These are phyloP conservation scores for Rhadina sibilatrix DNA, from an alignment of 2,113 vertebrate genomes.

Conservation along the genomic window DNA sequence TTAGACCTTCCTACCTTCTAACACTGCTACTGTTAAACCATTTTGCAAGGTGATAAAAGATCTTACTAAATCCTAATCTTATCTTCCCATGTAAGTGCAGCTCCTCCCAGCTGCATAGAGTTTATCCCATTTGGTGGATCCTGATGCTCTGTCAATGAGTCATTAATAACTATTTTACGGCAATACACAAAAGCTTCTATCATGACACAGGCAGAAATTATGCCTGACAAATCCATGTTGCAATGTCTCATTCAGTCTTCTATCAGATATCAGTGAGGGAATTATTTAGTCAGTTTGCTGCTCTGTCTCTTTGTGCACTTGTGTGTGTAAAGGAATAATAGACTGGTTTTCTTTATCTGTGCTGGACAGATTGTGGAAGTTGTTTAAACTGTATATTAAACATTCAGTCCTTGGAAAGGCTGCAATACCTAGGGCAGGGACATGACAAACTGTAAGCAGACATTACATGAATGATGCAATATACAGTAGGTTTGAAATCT, in stretches of 20 bases:
- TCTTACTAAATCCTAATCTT: neutral
- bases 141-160: neutral
- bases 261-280: neutral
- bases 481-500: neutral
- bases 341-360: neutral
- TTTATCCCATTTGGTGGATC: neutral
- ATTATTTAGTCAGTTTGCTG: neutral
- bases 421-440: neutral
- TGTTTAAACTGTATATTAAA: neutral
- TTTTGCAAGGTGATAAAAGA: neutral
- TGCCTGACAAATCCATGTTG: neutral
- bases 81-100: neutral
- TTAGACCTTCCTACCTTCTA: neutral
- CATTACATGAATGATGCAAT: neutral
- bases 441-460: neutral
- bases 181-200: neutral
- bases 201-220: neutral
- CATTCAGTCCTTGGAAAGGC: neutral
- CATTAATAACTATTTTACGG: slow-evolving; percentile 25
- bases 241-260: neutral
- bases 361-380: neutral
- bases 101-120: neutral
- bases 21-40: neutral
- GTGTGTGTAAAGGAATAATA: neutral
- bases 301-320: neutral